Conservation (phyloP, 1,140 invertebrate genomes). For the Penaeus indicus region DNA sequence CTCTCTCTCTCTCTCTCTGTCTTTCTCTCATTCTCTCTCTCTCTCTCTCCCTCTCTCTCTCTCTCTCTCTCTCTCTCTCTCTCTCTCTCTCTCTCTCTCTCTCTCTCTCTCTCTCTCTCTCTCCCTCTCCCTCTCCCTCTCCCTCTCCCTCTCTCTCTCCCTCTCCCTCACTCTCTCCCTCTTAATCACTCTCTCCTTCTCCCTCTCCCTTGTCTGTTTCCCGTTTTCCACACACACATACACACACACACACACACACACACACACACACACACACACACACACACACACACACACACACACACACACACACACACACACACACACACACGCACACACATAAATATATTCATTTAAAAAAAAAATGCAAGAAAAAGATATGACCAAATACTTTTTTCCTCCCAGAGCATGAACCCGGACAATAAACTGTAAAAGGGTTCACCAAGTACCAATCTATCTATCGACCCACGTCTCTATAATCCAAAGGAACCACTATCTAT, state of each 20-base stretch:
- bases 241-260: constrained; percentile 30
- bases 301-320: too few species aligned
- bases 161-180: background rate
- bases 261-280: background rate
- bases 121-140: background rate
- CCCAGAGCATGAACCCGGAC: too few species aligned
- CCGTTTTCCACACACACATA: background rate
- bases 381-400: too few species aligned
- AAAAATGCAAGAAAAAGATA: too few species aligned
- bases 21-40: too few species aligned
- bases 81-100: background rate
- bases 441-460: background rate
- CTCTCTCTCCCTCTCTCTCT: too few species aligned
- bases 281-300: background rate
- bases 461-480: background rate
- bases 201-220: background rate
- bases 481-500: constrained; percentile 23
- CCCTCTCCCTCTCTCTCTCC: background rate
- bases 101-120: background rate
- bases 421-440: too few species aligned
- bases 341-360: too few species aligned
- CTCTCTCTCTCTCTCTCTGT: background rate
- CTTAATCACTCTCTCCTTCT: background rate
- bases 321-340: too few species aligned
- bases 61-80: background rate